Percentiles rank a stretch among this genome's conserved stretches.
These are phyloP conservation scores for Latheticus oryzae DNA, from an alignment of 2,888 invertebrate genomes.

Conservation along the genomic window DNA sequence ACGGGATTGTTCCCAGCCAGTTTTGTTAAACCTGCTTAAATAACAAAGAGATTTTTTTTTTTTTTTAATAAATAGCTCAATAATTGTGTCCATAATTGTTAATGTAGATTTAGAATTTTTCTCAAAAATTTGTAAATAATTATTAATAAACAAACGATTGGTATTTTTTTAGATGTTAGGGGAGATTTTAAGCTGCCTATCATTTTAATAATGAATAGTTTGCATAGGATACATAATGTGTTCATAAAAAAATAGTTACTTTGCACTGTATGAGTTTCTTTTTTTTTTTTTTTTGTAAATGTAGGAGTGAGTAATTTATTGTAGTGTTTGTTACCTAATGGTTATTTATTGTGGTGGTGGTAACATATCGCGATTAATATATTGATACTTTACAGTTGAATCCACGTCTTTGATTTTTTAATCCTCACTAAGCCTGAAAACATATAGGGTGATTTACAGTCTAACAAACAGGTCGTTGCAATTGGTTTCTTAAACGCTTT, in stretches of 20 bases:
- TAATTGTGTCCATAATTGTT: slow-evolving; percentile 34
- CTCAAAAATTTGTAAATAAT: slow-evolving; percentile 32
- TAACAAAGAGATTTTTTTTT: slow-evolving; percentile 35
- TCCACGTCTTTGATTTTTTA: too few species aligned
- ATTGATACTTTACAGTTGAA: too few species aligned
- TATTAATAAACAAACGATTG: slow-evolving; percentile 9
- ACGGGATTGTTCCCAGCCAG: slow-evolving; percentile 96
- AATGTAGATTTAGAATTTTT: slow-evolving; percentile 12
- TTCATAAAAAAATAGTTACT: slow-evolving; percentile 41
- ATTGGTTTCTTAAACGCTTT: too few species aligned
- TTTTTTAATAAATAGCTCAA: slow-evolving; percentile 38
- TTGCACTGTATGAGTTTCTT: too few species aligned
- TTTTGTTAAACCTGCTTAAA: slow-evolving; percentile 72
- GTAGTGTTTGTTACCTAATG: slow-evolving; percentile 35
- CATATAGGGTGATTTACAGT: too few species aligned
- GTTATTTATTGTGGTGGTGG: slow-evolving; percentile 33
- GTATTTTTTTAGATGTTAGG: slow-evolving; percentile 35
- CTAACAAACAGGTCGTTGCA: too few species aligned
- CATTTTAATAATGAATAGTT: slow-evolving; percentile 31
- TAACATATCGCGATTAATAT: slow-evolving; percentile 24
- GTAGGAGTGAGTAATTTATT: too few species aligned
- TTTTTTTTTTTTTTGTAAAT: too few species aligned
- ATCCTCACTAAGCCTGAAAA: too few species aligned
- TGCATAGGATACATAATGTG: slow-evolving; percentile 43
- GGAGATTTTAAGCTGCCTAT: slow-evolving; percentile 2